Conservation (phyloP, 2,797 vertebrate species). For the Oreochromis mossambicus region DNA sequence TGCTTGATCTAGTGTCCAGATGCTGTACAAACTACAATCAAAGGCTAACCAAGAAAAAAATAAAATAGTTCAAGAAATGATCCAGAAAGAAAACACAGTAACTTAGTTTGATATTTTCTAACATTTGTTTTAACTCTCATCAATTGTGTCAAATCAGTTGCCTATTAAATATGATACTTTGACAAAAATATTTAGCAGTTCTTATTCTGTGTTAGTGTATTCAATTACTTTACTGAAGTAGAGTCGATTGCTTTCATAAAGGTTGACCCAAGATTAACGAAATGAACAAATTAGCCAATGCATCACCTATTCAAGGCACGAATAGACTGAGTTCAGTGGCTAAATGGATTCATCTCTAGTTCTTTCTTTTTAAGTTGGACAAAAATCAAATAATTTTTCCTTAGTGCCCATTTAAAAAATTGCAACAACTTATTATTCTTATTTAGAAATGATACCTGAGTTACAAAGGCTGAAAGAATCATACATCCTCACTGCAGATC, state of each 20-base stretch:
- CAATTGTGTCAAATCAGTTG: neutral
- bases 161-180: neutral
- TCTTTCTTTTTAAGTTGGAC: neutral
- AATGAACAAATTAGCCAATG: neutral
- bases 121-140: neutral
- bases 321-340: neutral
- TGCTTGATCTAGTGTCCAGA: neutral
- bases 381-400: neutral
- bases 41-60: neutral
- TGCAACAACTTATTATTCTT: neutral
- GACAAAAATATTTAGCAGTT: neutral
- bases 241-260: neutral
- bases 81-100: neutral
- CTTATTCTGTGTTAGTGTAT: neutral
- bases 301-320: neutral
- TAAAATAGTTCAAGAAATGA: neutral
- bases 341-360: neutral
- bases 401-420: neutral
- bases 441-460: constrained; percentile 10
- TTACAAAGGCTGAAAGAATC: neutral
- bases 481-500: neutral
- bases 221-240: neutral
- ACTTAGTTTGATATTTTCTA: neutral
- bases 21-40: neutral
- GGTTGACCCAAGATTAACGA: neutral